Evolutionary conservation across 2,888 invertebrate species (phyloP).

Genomic region (Diloba caeruleocephala): DNA sequence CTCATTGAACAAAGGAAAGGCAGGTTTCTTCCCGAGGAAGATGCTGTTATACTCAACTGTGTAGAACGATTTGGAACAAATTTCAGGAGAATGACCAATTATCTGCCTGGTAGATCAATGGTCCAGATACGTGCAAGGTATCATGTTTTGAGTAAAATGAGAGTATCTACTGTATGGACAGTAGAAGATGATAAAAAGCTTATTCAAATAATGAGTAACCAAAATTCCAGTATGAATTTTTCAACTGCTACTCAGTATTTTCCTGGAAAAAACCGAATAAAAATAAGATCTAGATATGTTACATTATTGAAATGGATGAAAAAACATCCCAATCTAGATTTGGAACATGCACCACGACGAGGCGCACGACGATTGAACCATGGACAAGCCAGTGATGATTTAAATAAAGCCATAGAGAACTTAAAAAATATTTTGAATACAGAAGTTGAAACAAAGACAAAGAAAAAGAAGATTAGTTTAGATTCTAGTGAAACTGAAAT

Average conservation of each 20-base stretch:
- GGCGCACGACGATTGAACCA: slow-evolving; percentile 69
- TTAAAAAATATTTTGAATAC: slow-evolving; percentile 72
- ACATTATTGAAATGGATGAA: slow-evolving; percentile 87
- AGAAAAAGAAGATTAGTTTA: slow-evolving; percentile 58
- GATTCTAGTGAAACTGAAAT: slow-evolving; percentile 67
- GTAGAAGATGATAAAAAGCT: slow-evolving; percentile 90
- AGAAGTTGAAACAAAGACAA: slow-evolving; percentile 61
- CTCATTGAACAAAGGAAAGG: slow-evolving; percentile 86
- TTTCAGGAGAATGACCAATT: slow-evolving; percentile 88
- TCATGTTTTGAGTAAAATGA: slow-evolving; percentile 79
- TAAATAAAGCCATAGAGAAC: slow-evolving; percentile 74
- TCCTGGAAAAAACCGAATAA: slow-evolving; percentile 87
- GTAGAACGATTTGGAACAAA: slow-evolving; percentile 90
- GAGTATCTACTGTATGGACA: slow-evolving; percentile 88
- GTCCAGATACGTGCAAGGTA: slow-evolving; percentile 90
- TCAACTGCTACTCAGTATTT: slow-evolving; percentile 85
- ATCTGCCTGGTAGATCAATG: slow-evolving; percentile 90
- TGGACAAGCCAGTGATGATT: slow-evolving; percentile 64
- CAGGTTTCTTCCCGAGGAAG: slow-evolving; percentile 91
- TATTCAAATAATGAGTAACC: slow-evolving; percentile 84
- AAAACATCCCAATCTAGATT: slow-evolving; percentile 77
- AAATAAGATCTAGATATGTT: slow-evolving; percentile 90
- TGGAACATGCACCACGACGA: slow-evolving; percentile 78
- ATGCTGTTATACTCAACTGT: slow-evolving; percentile 90
- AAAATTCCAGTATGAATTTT: slow-evolving; percentile 75